phyloP scores from a whole-genome alignment of 2,888 invertebrate genomes.

The Norana najaformis region DNA sequence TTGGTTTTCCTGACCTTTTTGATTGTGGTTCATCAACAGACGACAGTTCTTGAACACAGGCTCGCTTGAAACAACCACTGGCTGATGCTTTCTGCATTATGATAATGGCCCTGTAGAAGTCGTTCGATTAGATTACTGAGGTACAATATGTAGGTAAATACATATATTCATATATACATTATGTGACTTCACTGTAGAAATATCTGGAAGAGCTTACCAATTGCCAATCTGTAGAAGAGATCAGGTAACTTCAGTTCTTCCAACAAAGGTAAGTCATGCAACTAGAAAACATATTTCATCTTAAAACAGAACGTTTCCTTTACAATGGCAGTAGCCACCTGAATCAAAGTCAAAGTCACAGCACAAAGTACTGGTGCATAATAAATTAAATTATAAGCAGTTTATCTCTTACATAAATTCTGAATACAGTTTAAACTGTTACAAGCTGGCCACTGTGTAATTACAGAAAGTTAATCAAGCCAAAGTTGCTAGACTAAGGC shows the following conservation, averaged over 20 bases:
- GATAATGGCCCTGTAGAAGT: too few relatives aligned
- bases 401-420: not conserved
- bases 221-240: conserved; percentile 54
- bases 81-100: too few relatives aligned
- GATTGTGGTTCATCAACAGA: too few relatives aligned
- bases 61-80: too few relatives aligned
- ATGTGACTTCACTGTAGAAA: not conserved
- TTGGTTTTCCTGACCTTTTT: too few relatives aligned
- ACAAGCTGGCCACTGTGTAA: not conserved
- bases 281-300: conserved; percentile 45
- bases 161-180: not conserved
- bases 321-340: not conserved
- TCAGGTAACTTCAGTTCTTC: conserved; percentile 55
- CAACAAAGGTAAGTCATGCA: conserved; percentile 57
- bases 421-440: not conserved
- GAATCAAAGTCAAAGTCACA: not conserved
- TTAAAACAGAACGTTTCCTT: not conserved
- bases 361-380: not conserved
- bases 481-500: not conserved
- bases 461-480: not conserved
- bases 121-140: too few relatives aligned
- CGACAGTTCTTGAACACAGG: too few relatives aligned
- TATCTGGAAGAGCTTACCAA: conserved; percentile 47
- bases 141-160: not conserved
- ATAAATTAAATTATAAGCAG: not conserved